Evolutionary conservation across 2,113 vertebrate genomes (phyloP).

Genomic region (Actenoides lindsayi): DNA sequence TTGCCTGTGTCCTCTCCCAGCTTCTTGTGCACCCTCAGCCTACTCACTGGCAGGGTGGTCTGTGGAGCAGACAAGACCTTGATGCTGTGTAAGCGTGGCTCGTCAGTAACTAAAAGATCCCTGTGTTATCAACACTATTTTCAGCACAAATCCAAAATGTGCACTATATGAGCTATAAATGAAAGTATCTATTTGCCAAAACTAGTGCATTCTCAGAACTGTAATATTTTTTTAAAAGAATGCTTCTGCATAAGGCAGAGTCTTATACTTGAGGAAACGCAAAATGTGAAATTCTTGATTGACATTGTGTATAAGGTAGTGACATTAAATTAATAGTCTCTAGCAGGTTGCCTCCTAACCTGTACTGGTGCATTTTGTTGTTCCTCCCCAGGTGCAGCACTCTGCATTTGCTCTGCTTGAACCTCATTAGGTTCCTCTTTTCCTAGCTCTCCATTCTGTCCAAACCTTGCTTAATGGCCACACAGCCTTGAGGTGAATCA

Average conservation of each 20-base stretch:
- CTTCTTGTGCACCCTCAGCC: not conserved
- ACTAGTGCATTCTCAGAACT: not conserved
- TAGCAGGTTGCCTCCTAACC: too few species aligned
- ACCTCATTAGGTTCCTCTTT: too few species aligned
- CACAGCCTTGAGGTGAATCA: too few species aligned
- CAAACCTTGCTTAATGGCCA: too few species aligned
- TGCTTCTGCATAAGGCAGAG: not conserved
- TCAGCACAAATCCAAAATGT: not conserved
- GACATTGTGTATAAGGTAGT: not conserved
- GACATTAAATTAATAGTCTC: not conserved
- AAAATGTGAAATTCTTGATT: not conserved
- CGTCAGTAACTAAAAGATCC: not conserved
- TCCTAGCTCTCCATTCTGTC: too few species aligned
- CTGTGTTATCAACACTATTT: not conserved
- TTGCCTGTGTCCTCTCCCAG: not conserved
- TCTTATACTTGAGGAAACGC: not conserved
- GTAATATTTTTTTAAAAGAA: not conserved
- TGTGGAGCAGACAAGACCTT: not conserved
- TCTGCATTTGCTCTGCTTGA: too few species aligned
- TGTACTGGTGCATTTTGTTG: too few species aligned
- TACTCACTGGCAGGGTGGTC: fast-evolving
- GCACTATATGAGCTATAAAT: not conserved
- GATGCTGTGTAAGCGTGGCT: not conserved
- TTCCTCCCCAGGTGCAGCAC: too few species aligned
- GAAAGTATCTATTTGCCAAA: not conserved